Conservation (phyloP, 2,888 invertebrate species). For the Rhagium mordax region DNA sequence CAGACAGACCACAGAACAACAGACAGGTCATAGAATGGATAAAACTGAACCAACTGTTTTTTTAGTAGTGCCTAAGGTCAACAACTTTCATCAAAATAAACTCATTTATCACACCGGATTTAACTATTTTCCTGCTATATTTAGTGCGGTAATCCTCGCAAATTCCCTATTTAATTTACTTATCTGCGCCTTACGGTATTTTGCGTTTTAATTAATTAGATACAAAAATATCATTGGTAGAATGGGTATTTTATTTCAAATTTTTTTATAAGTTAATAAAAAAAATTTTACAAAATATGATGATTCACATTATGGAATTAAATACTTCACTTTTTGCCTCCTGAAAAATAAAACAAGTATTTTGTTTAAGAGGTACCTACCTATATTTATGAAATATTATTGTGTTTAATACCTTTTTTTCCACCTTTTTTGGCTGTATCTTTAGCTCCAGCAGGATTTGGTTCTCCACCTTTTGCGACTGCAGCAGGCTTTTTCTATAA, state of each 20-base stretch:
- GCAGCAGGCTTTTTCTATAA: conserved; percentile 37
- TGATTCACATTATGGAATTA: not conserved
- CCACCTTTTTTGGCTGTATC: conserved; percentile 47
- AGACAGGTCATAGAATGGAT: too few species aligned
- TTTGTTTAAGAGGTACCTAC: too few species aligned
- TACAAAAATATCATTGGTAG: not conserved
- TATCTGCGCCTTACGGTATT: too few species aligned
- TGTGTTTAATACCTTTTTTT: conserved; percentile 51
- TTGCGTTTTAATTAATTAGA: too few species aligned
- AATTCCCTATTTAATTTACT: too few species aligned
- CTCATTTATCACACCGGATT: too few species aligned
- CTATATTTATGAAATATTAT: not conserved
- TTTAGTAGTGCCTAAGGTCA: not conserved
- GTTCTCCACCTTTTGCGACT: conserved; percentile 39
- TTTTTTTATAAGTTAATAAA: not conserved
- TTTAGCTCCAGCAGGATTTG: conserved; percentile 43
- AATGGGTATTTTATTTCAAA: too few species aligned
- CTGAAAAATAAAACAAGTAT: conserved; percentile 26
- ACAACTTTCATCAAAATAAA: not conserved
- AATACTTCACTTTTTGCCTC: conserved; percentile 31
- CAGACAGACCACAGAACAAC: too few species aligned
- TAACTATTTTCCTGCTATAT: too few species aligned
- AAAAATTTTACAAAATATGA: not conserved
- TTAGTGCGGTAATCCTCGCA: too few species aligned
- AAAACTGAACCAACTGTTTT: too few species aligned